These are phyloP conservation scores for cattle (Bos taurus) DNA, from an alignment of 2,113 vertebrate genomes.

Conservation along the genomic window ARS-UCD2.0 NC_037330.1:34842501-34843000, in stretches of 20 bases:
- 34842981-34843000: background rate
- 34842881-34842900: background rate
- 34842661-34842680: background rate
- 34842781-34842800: background rate
- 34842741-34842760: background rate
- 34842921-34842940: background rate
- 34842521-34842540: background rate
- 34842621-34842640: background rate
- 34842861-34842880: background rate
- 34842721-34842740: background rate
- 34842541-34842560: background rate
- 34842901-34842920: background rate
- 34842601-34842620: background rate
- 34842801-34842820: background rate
- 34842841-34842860: background rate
- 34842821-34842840: background rate
- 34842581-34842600: background rate
- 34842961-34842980: background rate
- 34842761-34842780: background rate
- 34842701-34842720: background rate
- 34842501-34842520: background rate
- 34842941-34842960: background rate
- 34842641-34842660: background rate
- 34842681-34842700: background rate
- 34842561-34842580: background rate